These are phyloP conservation scores for Scyliorhinus canicula DNA, from an alignment of 2,797 vertebrate species.

Conservation along the genomic window DNA sequence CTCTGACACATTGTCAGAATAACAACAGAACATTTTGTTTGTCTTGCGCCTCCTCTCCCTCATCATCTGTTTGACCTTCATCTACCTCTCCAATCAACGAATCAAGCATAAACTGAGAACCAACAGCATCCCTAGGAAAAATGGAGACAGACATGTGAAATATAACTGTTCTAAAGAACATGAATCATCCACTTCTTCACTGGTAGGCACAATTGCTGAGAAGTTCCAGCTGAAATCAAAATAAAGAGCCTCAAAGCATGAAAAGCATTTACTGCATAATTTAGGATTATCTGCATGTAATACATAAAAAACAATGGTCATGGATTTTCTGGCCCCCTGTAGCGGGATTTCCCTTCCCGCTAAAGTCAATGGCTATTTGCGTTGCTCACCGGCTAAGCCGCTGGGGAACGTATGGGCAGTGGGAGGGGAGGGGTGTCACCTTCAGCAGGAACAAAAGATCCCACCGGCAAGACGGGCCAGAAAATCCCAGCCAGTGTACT, in stretches of 20 bases:
- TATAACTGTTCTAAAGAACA: background rate
- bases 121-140: conserved; percentile 19
- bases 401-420: too few relatives aligned
- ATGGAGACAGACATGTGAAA: conserved; percentile 1
- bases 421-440: too few relatives aligned
- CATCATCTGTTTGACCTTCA: conserved; percentile 28
- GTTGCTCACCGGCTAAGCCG: too few relatives aligned
- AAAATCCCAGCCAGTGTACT: background rate
- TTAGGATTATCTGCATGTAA: background rate
- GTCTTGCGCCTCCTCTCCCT: conserved; percentile 8
- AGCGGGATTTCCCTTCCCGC: too few relatives aligned
- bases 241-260: background rate
- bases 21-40: conserved; percentile 26
- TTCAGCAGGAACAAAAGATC: too few relatives aligned
- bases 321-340: too few relatives aligned
- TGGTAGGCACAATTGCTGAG: background rate
- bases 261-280: background rate
- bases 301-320: background rate
- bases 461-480: too few relatives aligned
- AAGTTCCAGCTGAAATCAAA: background rate
- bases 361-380: too few relatives aligned
- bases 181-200: conserved; percentile 22
- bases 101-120: conserved; percentile 10
- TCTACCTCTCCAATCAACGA: background rate
- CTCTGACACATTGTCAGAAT: background rate